These are phyloP conservation scores for Laodelphax striatellus DNA, from an alignment of 1,140 invertebrate species.

Conservation along the genomic window DNA sequence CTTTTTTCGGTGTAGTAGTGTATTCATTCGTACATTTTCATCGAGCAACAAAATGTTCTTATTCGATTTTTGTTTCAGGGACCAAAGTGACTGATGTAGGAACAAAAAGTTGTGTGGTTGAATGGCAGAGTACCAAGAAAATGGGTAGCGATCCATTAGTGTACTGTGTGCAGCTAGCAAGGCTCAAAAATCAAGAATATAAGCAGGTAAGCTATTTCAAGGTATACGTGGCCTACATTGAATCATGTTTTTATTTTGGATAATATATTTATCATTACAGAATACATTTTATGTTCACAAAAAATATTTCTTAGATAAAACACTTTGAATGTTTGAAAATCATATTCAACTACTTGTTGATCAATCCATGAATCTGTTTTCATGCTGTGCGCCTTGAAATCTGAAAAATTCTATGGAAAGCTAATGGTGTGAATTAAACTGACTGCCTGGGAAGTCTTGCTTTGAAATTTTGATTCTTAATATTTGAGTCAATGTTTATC, in stretches of 20 bases:
- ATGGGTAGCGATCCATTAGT: slow-evolving; percentile 44
- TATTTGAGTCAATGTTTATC: no score
- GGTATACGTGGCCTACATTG: no score
- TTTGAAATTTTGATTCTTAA: no score
- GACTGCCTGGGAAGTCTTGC: no score
- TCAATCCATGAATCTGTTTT: not conserved
- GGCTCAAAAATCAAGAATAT: slow-evolving; percentile 45
- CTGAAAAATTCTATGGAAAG: no score
- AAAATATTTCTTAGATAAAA: not conserved
- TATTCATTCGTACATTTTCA: no score
- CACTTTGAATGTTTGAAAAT: not conserved
- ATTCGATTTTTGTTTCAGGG: slow-evolving; percentile 26
- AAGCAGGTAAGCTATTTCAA: slow-evolving; percentile 35
- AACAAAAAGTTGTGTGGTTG: slow-evolving; percentile 34
- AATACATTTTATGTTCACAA: not conserved
- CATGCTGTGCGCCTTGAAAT: no score
- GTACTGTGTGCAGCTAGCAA: slow-evolving; percentile 52
- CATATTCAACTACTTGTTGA: not conserved
- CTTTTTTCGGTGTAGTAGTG: no score
- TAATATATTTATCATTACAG: not conserved
- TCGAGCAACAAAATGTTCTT: not conserved
- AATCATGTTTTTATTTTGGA: no score
- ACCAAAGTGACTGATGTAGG: slow-evolving; percentile 41
- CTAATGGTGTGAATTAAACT: no score
- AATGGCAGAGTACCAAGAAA: slow-evolving; percentile 40